phyloP scores from a whole-genome alignment of 2,113 vertebrate genomes.

The Plestiodon gilberti region DNA sequence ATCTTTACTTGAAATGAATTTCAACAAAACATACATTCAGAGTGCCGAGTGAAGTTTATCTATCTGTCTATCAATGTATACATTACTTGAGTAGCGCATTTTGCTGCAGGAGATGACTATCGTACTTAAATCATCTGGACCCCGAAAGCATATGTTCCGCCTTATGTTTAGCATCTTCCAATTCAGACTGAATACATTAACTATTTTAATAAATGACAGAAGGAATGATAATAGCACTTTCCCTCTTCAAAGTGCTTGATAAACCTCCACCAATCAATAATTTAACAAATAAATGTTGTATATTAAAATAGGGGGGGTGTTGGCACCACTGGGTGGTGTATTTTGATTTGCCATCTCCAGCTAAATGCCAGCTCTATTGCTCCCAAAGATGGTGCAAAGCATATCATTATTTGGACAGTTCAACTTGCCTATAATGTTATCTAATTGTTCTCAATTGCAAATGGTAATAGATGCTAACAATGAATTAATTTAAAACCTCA shows the following conservation, averaged over 20 bases:
- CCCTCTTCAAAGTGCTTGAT: conserved; percentile 46
- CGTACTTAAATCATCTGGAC: conserved; percentile 41
- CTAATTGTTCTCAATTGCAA: conserved; percentile 8
- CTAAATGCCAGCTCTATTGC: not conserved
- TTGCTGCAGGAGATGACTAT: conserved; percentile 42
- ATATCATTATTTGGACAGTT: conserved; percentile 18
- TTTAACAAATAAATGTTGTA: conserved; percentile 38
- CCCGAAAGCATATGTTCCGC: conserved; percentile 56
- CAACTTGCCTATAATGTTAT: not conserved
- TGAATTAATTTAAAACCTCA: not conserved
- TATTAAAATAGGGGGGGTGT: conserved; percentile 38
- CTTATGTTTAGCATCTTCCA: conserved; percentile 60
- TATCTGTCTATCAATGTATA: not conserved
- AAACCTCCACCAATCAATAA: conserved; percentile 51
- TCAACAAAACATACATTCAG: not conserved
- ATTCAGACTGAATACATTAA: conserved; percentile 13
- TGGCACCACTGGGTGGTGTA: not conserved
- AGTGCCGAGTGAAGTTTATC: not conserved
- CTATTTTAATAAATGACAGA: conserved; percentile 35
- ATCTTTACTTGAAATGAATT: too few relatives aligned
- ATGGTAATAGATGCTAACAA: not conserved
- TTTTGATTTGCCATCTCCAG: conserved; percentile 19
- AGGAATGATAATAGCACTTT: conserved; percentile 49
- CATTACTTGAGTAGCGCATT: not conserved
- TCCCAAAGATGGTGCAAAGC: conserved; percentile 6